These are phyloP conservation scores for Thamnophis sirtalis DNA, from an alignment of 2,113 vertebrate species.

Conservation along the genomic window DNA sequence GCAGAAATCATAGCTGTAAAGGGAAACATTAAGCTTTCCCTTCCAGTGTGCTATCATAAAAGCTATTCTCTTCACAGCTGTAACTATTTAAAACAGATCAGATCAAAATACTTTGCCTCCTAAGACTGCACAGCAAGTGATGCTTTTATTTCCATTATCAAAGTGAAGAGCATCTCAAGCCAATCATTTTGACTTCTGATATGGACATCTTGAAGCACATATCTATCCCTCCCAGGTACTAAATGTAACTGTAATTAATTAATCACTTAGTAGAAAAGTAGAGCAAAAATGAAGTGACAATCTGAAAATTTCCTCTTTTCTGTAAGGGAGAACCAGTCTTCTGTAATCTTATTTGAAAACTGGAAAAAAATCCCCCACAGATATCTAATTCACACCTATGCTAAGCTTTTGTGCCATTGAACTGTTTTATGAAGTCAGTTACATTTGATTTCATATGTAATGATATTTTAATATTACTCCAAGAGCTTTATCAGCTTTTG, in stretches of 20 bases:
- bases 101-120: not conserved
- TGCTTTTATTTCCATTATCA: not conserved
- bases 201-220: not conserved
- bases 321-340: not conserved
- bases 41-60: not conserved
- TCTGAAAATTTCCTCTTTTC: not conserved
- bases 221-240: not conserved
- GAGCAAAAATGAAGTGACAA: not conserved
- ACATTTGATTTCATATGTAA: not conserved
- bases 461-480: not conserved
- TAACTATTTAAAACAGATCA: not conserved
- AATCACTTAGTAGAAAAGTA: not conserved
- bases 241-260: not conserved
- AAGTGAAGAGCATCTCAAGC: not conserved
- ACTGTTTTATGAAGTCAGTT: not conserved
- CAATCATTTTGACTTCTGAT: not conserved
- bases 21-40: not conserved
- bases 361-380: not conserved
- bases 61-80: not conserved
- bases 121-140: not conserved
- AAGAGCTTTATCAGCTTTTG: not conserved
- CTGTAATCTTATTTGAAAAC: not conserved
- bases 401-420: not conserved
- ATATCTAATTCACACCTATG: not conserved
- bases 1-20: not conserved